phyloP scores from a whole-genome alignment of 2,888 invertebrate species.

The Seira ritae region DNA sequence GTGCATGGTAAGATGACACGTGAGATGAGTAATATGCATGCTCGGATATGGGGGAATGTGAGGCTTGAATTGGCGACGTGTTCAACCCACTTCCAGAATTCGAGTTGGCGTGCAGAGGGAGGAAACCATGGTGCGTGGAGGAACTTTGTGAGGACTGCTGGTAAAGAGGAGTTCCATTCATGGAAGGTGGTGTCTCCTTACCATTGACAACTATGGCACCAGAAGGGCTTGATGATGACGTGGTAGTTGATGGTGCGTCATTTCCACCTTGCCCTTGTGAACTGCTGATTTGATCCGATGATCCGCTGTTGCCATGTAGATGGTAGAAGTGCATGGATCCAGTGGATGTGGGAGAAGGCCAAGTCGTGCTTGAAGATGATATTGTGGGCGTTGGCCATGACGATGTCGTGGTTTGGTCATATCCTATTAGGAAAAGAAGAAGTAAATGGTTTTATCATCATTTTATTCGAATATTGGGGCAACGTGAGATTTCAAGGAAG shows the following conservation, averaged over 20 bases:
- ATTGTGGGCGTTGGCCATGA: slow-evolving; percentile 67
- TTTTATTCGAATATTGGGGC: slow-evolving; percentile 36
- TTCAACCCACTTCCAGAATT: slow-evolving; percentile 22
- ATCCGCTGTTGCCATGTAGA: slow-evolving; percentile 62
- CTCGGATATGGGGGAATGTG: slow-evolving; percentile 36
- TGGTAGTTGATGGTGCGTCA: slow-evolving; percentile 3
- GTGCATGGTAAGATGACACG: slow-evolving; percentile 37
- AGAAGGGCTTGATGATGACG: slow-evolving; percentile 40
- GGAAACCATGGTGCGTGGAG: slow-evolving; percentile 19
- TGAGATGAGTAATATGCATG: slow-evolving; percentile 44
- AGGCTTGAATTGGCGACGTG: slow-evolving; percentile 20
- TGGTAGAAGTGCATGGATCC: slow-evolving; percentile 64
- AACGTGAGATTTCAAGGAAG: too few species aligned
- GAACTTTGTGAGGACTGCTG: slow-evolving; percentile 31
- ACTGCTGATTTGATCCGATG: slow-evolving; percentile 41
- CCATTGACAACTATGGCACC: slow-evolving; percentile 36
- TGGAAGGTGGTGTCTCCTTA: slow-evolving; percentile 53
- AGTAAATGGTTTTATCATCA: not conserved
- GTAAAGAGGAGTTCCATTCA: slow-evolving; percentile 46
- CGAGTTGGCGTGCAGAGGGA: slow-evolving; percentile 4
- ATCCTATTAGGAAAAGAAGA: slow-evolving; percentile 44
- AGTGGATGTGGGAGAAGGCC: slow-evolving; percentile 64
- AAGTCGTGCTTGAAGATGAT: slow-evolving; percentile 61
- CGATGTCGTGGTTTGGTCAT: slow-evolving; percentile 57
- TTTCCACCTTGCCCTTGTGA: not conserved